phyloP scores from a whole-genome alignment of 2,113 vertebrate genomes.

The Lucifuga dentata region DNA sequence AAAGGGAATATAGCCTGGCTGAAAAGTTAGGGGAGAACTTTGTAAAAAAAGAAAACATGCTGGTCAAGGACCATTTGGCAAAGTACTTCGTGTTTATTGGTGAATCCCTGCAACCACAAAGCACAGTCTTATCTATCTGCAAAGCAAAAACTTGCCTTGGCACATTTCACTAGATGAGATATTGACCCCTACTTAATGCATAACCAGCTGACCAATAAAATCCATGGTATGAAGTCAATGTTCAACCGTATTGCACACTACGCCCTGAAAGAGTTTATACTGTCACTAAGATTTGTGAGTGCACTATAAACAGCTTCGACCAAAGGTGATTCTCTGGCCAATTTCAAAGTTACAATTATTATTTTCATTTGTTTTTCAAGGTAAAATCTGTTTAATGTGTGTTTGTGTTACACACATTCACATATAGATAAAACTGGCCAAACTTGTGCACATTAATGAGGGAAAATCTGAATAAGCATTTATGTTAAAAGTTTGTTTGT shows the following conservation, averaged over 20 bases:
- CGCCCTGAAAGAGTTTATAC: conserved; percentile 24
- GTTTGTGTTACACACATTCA: neutral
- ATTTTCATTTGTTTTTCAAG: neutral
- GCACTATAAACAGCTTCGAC: neutral
- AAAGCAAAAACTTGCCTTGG: conserved; percentile 20
- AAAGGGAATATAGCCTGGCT: conserved; percentile 13
- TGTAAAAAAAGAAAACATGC: conserved; percentile 36
- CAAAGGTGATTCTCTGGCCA: neutral
- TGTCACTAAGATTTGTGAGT: conserved; percentile 7
- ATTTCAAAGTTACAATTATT: neutral
- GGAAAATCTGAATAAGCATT: no score
- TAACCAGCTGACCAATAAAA: conserved; percentile 53
- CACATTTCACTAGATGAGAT: conserved; percentile 21
- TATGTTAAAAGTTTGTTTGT: no score
- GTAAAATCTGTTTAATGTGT: no score
- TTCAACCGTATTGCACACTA: conserved; percentile 38
- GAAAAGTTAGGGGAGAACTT: no score
- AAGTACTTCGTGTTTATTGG: conserved; percentile 1
- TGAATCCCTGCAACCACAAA: conserved; percentile 35
- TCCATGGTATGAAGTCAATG: conserved; percentile 54
- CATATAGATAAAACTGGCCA: neutral
- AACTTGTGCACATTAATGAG: no score
- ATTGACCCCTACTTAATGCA: conserved; percentile 20
- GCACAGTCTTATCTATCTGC: conserved; percentile 30
- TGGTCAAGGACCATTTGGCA: conserved; percentile 29